Percentiles rank a stretch among this genome's conserved stretches.
phyloP scores from a whole-genome alignment of 1,140 invertebrate genomes.

The Acromyrmex heyeri region DNA sequence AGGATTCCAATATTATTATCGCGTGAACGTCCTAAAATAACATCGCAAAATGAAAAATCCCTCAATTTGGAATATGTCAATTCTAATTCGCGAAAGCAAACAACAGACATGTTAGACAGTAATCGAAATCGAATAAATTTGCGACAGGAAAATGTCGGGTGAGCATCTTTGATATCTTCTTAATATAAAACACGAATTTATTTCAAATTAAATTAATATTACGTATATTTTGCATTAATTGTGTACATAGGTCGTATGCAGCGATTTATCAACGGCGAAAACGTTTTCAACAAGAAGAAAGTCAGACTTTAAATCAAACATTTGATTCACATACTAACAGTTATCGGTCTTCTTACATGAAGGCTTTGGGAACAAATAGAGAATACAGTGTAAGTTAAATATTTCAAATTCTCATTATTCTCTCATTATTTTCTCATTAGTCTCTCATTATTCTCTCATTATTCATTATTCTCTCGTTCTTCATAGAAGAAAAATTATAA shows the following conservation, averaged over 20 bases:
- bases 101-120: conserved; percentile 22
- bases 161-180: background rate
- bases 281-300: conserved; percentile 57
- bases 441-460: too few relatives aligned
- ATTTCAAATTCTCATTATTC: background rate
- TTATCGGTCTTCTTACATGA: conserved; percentile 36
- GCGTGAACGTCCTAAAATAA: conserved; percentile 65
- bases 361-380: conserved; percentile 19
- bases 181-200: background rate
- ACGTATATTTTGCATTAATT: background rate
- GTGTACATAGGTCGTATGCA: conserved; percentile 45
- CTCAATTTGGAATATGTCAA: conserved; percentile 51
- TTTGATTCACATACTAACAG: conserved; percentile 50
- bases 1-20: conserved; percentile 76
- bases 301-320: conserved; percentile 46
- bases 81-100: conserved; percentile 48
- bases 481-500: background rate
- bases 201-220: conserved; percentile 18
- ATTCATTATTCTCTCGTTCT: background rate
- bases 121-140: conserved; percentile 42
- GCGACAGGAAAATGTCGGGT: conserved; percentile 65
- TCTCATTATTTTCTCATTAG: background rate
- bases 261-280: conserved; percentile 62
- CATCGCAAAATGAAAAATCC: conserved; percentile 49
- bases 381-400: conserved; percentile 53